Evolutionary conservation across 2,797 vertebrate genomes (phyloP).

Genomic region (Tachyglossus aculeatus): DNA sequence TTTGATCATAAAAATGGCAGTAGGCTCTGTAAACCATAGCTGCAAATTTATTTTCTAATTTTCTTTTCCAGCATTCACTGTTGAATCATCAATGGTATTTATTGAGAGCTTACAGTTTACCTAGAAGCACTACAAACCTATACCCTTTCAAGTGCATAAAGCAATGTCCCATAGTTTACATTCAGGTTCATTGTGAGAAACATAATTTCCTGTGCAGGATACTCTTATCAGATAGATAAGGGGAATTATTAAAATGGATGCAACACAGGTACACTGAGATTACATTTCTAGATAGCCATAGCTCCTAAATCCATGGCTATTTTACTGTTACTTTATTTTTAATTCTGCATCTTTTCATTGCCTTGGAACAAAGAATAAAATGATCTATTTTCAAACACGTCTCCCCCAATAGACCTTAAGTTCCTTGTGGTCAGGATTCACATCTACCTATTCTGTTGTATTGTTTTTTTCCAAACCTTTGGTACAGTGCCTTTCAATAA

Average conservation of each 20-base stretch:
- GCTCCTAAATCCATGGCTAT: neutral
- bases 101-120: neutral
- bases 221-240: neutral
- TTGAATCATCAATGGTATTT: neutral
- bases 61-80: no score
- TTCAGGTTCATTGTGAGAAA: neutral
- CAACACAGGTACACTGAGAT: neutral
- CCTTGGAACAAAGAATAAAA: slow-evolving; percentile 4
- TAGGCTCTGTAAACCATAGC: no score
- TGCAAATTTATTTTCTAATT: neutral
- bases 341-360: neutral
- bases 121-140: neutral
- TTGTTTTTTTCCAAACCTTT: no score
- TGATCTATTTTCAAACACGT: neutral
- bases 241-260: neutral
- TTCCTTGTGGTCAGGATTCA: no score
- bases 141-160: neutral
- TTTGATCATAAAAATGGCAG: no score
- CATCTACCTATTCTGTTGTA: no score
- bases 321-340: slow-evolving; percentile 11
- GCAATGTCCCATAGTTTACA: neutral
- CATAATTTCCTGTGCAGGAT: neutral
- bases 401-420: no score
- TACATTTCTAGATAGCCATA: neutral
- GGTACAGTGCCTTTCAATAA: no score